Evolutionary conservation across 2,797 vertebrate genomes (phyloP).

Genomic region (Pipistrellus pipistrellus): DNA sequence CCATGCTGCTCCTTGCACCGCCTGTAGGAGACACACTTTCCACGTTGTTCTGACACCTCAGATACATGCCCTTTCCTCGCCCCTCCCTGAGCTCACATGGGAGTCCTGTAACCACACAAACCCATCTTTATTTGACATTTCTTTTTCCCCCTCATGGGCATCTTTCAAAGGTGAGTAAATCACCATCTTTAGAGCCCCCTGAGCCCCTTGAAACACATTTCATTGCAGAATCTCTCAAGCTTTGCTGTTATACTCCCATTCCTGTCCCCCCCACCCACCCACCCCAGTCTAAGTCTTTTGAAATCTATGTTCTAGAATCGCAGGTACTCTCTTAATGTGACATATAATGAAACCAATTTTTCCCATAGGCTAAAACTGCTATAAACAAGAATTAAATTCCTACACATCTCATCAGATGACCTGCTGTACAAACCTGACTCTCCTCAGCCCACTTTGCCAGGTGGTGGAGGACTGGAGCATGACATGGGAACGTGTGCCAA

Average conservation of each 20-base stretch:
- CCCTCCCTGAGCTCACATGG: neutral
- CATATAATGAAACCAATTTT: neutral
- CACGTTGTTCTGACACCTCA: neutral
- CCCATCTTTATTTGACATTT: neutral
- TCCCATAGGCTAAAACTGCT: neutral
- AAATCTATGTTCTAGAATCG: neutral
- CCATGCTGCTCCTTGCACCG: neutral
- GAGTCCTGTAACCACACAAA: neutral
- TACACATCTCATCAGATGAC: neutral
- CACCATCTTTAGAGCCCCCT: neutral
- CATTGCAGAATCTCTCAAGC: neutral
- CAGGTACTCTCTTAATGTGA: neutral
- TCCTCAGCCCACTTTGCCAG: neutral
- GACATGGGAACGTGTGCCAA: too few relatives aligned
- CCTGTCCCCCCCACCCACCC: fast-evolving
- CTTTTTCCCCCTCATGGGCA: neutral
- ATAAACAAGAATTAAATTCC: neutral
- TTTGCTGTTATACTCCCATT: neutral
- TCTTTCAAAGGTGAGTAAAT: neutral
- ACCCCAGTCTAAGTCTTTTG: neutral
- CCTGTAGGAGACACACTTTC: neutral
- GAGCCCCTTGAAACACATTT: neutral
- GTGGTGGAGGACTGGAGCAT: neutral
- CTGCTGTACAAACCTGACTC: neutral
- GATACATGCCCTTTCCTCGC: neutral